phyloP scores from a whole-genome alignment of 1,140 invertebrate genomes.

The Colletes gigas region DNA sequence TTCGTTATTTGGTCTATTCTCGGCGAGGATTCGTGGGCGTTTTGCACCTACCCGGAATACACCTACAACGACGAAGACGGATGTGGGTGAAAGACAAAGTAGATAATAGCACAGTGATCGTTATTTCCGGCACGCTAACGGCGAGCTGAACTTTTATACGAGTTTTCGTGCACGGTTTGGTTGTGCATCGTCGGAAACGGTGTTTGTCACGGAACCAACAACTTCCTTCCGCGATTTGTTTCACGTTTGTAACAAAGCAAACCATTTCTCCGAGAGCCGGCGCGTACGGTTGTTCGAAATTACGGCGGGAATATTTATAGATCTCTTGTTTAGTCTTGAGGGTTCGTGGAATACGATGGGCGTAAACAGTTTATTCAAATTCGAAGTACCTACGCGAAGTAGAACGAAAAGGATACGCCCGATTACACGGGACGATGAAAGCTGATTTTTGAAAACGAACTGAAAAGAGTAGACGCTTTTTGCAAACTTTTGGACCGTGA shows the following conservation, averaged over 20 bases:
- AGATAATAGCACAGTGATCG: constrained; percentile 57
- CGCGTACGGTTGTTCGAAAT: neutral
- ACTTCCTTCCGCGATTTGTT: constrained; percentile 62
- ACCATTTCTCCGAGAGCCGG: neutral
- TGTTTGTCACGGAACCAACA: constrained; percentile 45
- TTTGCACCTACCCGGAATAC: constrained; percentile 19
- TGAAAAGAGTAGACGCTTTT: too few species aligned
- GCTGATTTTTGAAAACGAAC: too few species aligned
- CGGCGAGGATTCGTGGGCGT: constrained; percentile 22
- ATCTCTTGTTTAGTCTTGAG: neutral
- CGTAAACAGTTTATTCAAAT: neutral
- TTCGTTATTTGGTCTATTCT: constrained; percentile 34
- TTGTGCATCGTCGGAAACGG: constrained; percentile 46
- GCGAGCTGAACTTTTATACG: constrained; percentile 50
- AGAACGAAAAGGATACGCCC: too few species aligned
- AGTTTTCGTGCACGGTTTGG: constrained; percentile 38
- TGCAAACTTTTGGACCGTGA: too few species aligned
- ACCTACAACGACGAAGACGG: constrained; percentile 27
- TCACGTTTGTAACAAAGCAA: constrained; percentile 22
- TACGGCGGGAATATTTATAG: constrained; percentile 9
- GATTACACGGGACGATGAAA: too few species aligned
- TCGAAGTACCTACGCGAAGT: too few species aligned
- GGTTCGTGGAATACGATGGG: neutral
- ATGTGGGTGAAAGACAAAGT: constrained; percentile 61
- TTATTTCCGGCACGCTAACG: constrained; percentile 49